Base-by-base conservation (phyloP, 2,797 vertebrate species). In the Clarias laeviceps region DNA sequence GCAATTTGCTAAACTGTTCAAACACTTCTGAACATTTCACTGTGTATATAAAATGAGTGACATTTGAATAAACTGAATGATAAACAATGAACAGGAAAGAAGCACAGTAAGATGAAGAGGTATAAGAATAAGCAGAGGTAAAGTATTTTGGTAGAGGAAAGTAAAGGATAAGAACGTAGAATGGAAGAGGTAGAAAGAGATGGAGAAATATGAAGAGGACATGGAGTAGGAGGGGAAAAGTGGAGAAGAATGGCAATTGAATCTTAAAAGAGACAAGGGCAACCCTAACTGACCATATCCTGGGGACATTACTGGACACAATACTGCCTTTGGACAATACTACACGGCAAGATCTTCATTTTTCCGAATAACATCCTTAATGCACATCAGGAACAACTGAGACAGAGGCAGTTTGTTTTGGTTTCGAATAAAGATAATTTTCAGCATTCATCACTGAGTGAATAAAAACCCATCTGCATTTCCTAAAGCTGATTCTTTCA, bases 1-100 rank as follows among this genome's bases (percentile, higher is more conserved):
- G 34, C 77, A 80, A 80, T 45, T 80, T 80, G n/a, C 61, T 29
- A 64, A 80, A 79, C 59, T 27, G 37, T 80, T 80, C 61, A 65
- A n/a, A 50, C 14, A 14, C 2, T 65, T 17, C 24, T 27, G 37
- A 78, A 78, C 54, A 57, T 59, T 78, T 37, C 9, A 2, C 29
- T 59, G 56, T 78, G 74, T 78, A 24, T 5, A 34, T 22, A 37
- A 59, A 59, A 59, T 59, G 74, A 78, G 29, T 7, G 29, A 6
- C 20, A 24, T 65, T 65, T 80, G 15, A 37, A 78, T 61, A 56
- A 77, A 59, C 20, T 77, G 59, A 15, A 45, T 64, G 78, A 65
- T 65, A 80, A 80, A 29, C 7, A 45, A 80, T 27, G n/a, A 80
- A 20, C 4, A 22, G 11, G 3, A 14, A 80, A 17, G 54, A 22